These are phyloP conservation scores for Creontiades dilutus DNA, from an alignment of 2,888 invertebrate genomes.

Conservation along the genomic window DNA sequence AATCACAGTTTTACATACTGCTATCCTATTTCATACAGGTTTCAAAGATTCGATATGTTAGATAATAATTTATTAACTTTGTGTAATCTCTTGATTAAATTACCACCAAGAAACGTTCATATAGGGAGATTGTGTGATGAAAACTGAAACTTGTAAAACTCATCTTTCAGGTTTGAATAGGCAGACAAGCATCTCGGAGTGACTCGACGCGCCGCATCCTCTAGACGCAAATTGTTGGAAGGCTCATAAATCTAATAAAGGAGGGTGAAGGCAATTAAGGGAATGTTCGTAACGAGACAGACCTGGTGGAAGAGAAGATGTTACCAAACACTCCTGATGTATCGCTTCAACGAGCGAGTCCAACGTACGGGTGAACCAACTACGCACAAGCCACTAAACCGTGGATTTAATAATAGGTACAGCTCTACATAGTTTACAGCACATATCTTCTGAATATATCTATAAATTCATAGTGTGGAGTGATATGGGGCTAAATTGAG, in stretches of 20 bases:
- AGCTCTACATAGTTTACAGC: background rate
- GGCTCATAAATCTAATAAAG: slow-evolving; percentile 60
- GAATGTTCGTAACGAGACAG: slow-evolving; percentile 67
- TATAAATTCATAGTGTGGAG: background rate
- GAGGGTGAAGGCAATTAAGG: slow-evolving; percentile 64
- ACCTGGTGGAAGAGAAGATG: slow-evolving; percentile 48
- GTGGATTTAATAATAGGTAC: background rate
- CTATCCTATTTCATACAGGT: no score
- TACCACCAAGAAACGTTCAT: no score
- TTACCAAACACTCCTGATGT: slow-evolving; percentile 60
- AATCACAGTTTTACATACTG: no score
- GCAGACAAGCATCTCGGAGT: background rate
- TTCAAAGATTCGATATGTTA: no score
- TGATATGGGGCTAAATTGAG: no score
- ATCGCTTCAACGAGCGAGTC: slow-evolving; percentile 19
- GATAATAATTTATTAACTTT: no score
- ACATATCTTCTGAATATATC: background rate
- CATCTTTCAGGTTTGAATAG: slow-evolving; percentile 1
- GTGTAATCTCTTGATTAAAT: no score
- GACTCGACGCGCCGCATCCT: slow-evolving; percentile 5
- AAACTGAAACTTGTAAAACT: background rate
- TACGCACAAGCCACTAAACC: slow-evolving; percentile 10
- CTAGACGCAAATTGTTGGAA: slow-evolving; percentile 62
- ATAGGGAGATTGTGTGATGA: background rate
- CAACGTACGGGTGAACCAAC: background rate